phyloP scores from a whole-genome alignment of 2,113 vertebrate genomes.

The Cinclus mexicanus region DNA sequence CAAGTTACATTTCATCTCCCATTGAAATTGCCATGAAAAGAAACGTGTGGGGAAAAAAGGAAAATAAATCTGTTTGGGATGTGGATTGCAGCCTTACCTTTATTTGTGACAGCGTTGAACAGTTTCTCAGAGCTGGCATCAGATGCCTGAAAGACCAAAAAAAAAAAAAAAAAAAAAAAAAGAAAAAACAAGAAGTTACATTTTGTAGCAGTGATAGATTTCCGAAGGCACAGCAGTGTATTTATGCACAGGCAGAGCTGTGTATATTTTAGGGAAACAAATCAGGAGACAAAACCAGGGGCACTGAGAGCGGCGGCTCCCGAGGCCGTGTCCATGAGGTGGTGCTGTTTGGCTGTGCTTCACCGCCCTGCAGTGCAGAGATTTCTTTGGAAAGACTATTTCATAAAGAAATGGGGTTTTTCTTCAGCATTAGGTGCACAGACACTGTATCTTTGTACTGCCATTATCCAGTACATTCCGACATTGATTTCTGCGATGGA shows the following conservation, averaged over 20 bases:
- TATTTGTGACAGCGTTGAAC: slow-evolving; percentile 91
- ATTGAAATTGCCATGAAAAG: slow-evolving; percentile 51
- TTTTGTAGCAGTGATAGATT: slow-evolving; percentile 1
- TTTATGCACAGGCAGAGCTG: background rate
- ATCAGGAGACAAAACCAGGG: slow-evolving; percentile 23
- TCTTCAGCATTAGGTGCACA: slow-evolving; percentile 50
- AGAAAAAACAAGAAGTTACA: background rate
- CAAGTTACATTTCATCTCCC: slow-evolving; percentile 49
- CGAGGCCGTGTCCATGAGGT: slow-evolving; percentile 76
- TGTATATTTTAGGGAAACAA: slow-evolving; percentile 24
- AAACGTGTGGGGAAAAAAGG: background rate
- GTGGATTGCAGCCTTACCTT: slow-evolving; percentile 82
- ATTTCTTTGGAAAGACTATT: slow-evolving; percentile 15
- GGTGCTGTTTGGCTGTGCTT: slow-evolving; percentile 83
- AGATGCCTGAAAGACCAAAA: slow-evolving; percentile 85
- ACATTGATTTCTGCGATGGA: background rate
- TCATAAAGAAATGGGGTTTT: slow-evolving; percentile 27
- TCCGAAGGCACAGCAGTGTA: background rate
- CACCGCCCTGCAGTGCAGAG: slow-evolving; percentile 55
- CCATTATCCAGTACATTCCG: slow-evolving; percentile 7
- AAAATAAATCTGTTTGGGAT: background rate
- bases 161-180: slow-evolving; percentile 11
- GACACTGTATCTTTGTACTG: slow-evolving; percentile 34
- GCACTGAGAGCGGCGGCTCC: background rate
- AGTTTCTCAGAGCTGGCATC: slow-evolving; percentile 96